These are phyloP conservation scores for Platynereis dumerilii DNA, from an alignment of 2,888 invertebrate species.

Conservation along the genomic window DNA sequence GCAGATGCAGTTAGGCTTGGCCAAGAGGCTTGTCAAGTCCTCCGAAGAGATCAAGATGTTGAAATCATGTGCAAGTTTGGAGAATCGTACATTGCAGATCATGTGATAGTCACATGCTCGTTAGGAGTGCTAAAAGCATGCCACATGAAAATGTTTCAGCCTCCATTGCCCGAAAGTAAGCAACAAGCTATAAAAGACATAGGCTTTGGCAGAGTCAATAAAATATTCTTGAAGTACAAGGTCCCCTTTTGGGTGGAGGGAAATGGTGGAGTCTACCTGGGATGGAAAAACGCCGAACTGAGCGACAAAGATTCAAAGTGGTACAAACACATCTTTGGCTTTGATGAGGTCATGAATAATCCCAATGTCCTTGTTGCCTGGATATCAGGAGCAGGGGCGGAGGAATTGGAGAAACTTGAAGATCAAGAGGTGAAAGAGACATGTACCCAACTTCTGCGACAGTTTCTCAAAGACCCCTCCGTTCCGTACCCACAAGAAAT, in stretches of 20 bases:
- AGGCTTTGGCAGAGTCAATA: slow-evolving; percentile 78
- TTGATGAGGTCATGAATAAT: slow-evolving; percentile 77
- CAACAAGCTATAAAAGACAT: slow-evolving; percentile 72
- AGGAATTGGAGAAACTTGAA: slow-evolving; percentile 73
- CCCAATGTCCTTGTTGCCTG: slow-evolving; percentile 76
- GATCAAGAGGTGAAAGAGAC: slow-evolving; percentile 75
- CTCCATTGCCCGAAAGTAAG: slow-evolving; percentile 67
- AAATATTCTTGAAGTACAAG: slow-evolving; percentile 78
- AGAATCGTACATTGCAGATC: background rate
- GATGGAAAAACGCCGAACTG: slow-evolving; percentile 53
- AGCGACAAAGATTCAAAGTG: slow-evolving; percentile 66
- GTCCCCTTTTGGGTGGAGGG: slow-evolving; percentile 75
- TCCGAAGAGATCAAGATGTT: background rate
- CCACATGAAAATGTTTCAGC: slow-evolving; percentile 5
- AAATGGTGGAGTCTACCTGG: slow-evolving; percentile 60
- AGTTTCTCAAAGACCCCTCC: slow-evolving; percentile 75
- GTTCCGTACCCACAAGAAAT: slow-evolving; percentile 76
- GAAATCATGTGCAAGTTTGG: slow-evolving; percentile 7
- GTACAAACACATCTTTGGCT: slow-evolving; percentile 75
- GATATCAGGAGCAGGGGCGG: slow-evolving; percentile 76
- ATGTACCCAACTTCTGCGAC: slow-evolving; percentile 72
- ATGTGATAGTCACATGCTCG: slow-evolving; percentile 22
- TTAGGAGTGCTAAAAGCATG: slow-evolving; percentile 15
- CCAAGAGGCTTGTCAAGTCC: background rate
- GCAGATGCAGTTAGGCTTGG: background rate